Evolutionary conservation across 2,797 vertebrate species (phyloP).

Genomic region (Cryptoprocta ferox): DNA sequence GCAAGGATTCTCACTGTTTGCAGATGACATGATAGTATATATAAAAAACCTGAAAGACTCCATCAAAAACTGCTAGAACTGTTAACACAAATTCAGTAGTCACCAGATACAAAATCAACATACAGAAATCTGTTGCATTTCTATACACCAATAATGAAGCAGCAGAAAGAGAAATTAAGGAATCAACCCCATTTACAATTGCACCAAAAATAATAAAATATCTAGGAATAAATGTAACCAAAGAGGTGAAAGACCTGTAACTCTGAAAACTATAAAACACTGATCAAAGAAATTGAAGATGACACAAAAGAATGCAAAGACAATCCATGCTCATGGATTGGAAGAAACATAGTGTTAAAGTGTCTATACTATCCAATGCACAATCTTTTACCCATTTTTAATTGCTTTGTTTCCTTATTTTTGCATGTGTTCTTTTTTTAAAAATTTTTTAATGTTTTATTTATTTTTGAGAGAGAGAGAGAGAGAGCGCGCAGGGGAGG

Average conservation of each 20-base stretch:
- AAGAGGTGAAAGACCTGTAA: not conserved
- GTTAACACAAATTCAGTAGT: not conserved
- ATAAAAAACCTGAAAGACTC: not conserved
- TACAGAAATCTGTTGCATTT: not conserved
- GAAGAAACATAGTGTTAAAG: not conserved
- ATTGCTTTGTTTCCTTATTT: conserved; percentile 4
- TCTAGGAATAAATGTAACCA: not conserved
- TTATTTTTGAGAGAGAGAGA: too few species aligned
- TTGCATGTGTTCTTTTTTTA: conserved; percentile 18
- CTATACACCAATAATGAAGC: not conserved
- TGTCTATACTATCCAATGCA: not conserved
- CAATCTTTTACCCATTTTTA: conserved; percentile 40
- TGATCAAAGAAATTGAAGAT: not conserved
- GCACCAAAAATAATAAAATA: not conserved
- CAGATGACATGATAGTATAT: not conserved
- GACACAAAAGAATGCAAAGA: not conserved
- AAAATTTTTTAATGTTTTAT: too few species aligned
- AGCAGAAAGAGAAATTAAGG: not conserved
- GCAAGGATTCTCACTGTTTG: not conserved
- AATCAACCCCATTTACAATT: not conserved
- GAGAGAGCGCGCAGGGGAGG: too few species aligned
- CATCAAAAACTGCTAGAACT: not conserved
- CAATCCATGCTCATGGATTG: not conserved
- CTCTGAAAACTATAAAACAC: not conserved
- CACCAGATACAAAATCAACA: not conserved